Percentiles rank a stretch among this genome's conserved stretches.
phyloP scores from a whole-genome alignment of 2,888 invertebrate species.

The Polietes domitor region DNA sequence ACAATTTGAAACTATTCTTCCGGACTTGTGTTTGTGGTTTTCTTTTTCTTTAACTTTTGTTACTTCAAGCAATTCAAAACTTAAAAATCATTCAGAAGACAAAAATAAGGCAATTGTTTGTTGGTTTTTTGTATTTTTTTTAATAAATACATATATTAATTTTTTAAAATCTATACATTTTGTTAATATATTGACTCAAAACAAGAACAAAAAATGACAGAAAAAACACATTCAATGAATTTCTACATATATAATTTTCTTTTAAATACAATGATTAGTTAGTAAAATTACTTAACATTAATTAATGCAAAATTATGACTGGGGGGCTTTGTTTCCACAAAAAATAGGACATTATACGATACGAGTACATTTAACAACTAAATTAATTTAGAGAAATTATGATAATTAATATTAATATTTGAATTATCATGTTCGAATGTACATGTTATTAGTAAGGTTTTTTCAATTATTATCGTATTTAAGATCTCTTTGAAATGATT shows the following conservation, averaged over 20 bases:
- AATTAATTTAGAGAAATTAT: neutral
- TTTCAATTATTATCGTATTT: neutral
- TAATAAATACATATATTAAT: neutral
- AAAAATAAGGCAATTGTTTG: constrained; percentile 32
- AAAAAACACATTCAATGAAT: neutral
- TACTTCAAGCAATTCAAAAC: constrained; percentile 14
- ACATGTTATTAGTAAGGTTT: neutral
- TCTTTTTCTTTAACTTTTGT: neutral
- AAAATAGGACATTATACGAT: neutral
- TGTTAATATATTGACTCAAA: neutral
- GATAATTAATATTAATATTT: neutral
- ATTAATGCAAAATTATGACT: constrained; percentile 19
- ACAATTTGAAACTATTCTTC: constrained; percentile 26
- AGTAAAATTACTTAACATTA: constrained; percentile 3
- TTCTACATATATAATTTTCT: neutral
- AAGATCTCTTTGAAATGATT: neutral
- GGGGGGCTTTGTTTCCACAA: neutral
- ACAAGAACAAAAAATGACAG: neutral
- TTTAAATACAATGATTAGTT: neutral
- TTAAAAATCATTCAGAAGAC: constrained; percentile 35
- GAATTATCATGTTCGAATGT: neutral
- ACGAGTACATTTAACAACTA: neutral
- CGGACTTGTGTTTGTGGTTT: too few species aligned
- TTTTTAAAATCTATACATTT: neutral
- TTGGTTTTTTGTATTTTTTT: constrained; percentile 3